Conservation (phyloP, 30 jellyfish, hydroid and myxozoan species). For the Sanderia malayensis region DNA sequence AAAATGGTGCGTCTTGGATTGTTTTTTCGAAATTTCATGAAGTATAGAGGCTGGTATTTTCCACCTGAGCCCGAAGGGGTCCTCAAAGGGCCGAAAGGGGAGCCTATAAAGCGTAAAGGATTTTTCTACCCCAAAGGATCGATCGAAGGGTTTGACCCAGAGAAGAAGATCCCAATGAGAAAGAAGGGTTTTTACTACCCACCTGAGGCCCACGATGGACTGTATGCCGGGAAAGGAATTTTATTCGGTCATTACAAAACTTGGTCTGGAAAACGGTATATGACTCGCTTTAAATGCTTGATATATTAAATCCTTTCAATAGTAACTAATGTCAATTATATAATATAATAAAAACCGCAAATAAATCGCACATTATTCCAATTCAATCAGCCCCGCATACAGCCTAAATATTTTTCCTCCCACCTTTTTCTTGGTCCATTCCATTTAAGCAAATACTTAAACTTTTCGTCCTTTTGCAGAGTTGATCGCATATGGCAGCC, state of each 20-base stretch:
- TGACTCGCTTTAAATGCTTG: too few relatives aligned
- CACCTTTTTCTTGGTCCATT: too few relatives aligned
- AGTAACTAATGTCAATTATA: too few relatives aligned
- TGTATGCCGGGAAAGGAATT: slow-evolving; percentile 81
- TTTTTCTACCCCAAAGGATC: slow-evolving; percentile 52
- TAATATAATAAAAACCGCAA: too few relatives aligned
- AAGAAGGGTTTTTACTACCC: slow-evolving; percentile 58
- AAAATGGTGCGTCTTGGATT: slow-evolving; percentile 56
- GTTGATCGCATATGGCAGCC: slow-evolving; percentile 81
- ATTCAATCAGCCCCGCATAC: too few relatives aligned
- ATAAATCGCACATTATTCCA: too few relatives aligned
- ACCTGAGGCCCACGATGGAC: slow-evolving; percentile 81
- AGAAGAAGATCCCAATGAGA: slow-evolving; percentile 66
- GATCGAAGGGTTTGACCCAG: slow-evolving; percentile 52
- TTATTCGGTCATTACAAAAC: slow-evolving; percentile 73
- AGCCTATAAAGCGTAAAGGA: slow-evolving; percentile 44
- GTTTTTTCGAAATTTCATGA: slow-evolving; percentile 5
- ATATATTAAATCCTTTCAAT: too few relatives aligned
- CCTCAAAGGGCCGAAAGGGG: slow-evolving; percentile 47
- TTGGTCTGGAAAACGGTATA: slow-evolving; percentile 77
- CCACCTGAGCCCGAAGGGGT: slow-evolving; percentile 70
- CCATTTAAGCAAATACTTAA: too few relatives aligned
- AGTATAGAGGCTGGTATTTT: slow-evolving; percentile 47
- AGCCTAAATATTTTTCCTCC: too few relatives aligned
- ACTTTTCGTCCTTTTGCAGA: slow-evolving; percentile 20